These are phyloP conservation scores for Brachionus rubens DNA, from an alignment of 1,140 invertebrate genomes.

Conservation along the genomic window DNA sequence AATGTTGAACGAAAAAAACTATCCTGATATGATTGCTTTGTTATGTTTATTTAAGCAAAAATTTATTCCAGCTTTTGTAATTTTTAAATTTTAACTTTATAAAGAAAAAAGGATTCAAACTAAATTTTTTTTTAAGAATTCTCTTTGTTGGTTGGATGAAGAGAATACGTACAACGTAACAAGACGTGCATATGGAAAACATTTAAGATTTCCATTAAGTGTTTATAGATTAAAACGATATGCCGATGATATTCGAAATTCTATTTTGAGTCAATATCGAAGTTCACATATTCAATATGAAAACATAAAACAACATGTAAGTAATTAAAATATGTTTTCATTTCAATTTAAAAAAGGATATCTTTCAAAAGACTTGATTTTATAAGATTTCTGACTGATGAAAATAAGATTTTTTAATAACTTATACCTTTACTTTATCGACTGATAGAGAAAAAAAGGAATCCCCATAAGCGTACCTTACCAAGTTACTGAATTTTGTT, in stretches of 20 bases:
- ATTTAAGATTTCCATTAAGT: conserved; percentile 38
- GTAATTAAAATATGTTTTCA: no score
- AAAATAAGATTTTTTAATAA: no score
- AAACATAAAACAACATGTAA: conserved; percentile 24
- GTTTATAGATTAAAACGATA: neutral
- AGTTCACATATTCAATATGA: conserved; percentile 17
- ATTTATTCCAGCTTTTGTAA: conserved; percentile 45
- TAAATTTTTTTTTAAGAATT: neutral
- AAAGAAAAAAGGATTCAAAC: no score
- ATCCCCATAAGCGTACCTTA: no score
- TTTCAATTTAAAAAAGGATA: no score
- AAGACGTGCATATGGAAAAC: conserved; percentile 19
- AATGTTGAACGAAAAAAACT: neutral
- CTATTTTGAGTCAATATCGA: neutral
- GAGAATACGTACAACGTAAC: conserved; percentile 34
- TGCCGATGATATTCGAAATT: neutral
- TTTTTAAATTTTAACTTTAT: neutral
- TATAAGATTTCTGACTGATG: no score
- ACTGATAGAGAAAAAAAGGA: no score
- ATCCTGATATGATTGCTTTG: conserved; percentile 34
- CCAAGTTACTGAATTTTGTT: no score
- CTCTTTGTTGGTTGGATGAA: conserved; percentile 25
- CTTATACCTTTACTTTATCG: no score
- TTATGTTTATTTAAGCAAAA: conserved; percentile 27
- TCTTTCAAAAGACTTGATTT: no score